Conservation (phyloP, 2,113 vertebrate genomes). For the Carassius auratus region DNA sequence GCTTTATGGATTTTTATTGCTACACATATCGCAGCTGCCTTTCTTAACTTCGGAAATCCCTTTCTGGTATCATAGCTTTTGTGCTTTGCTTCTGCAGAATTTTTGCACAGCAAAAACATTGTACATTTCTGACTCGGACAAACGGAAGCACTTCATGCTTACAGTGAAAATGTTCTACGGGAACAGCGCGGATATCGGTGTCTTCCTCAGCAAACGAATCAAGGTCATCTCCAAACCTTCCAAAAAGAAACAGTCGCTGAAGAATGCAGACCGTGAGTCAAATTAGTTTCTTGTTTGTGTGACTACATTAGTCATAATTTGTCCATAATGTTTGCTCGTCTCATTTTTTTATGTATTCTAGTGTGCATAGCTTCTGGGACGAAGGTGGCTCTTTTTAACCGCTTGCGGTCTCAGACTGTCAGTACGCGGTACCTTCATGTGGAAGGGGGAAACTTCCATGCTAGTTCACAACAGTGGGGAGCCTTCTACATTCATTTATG, state of each 20-base stretch:
- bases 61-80: neutral
- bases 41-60: neutral
- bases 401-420: conserved; percentile 95
- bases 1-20: neutral
- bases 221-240: conserved; percentile 98
- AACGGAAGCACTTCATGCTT: conserved; percentile 98
- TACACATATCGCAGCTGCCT: neutral
- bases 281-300: neutral
- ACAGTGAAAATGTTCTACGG: conserved; percentile 98
- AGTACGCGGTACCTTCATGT: conserved; percentile 97
- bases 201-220: conserved; percentile 95
- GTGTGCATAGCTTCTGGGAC: conserved; percentile 98
- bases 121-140: conserved; percentile 97
- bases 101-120: conserved; percentile 97
- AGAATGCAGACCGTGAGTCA: conserved; percentile 94
- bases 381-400: conserved; percentile 97
- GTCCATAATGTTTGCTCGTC: too few species aligned
- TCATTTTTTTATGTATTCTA: conserved; percentile 64
- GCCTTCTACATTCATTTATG: conserved; percentile 96
- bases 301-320: neutral
- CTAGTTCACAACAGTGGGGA: conserved; percentile 97
- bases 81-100: conserved; percentile 77
- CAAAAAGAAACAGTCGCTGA: conserved; percentile 97
- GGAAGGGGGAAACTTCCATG: conserved; percentile 97
- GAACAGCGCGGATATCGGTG: conserved; percentile 92